Evolutionary conservation across 2,888 invertebrate species (phyloP), one percentile per base, ranked within the genome.

Genomic region (Dioctria rufipes): DNA sequence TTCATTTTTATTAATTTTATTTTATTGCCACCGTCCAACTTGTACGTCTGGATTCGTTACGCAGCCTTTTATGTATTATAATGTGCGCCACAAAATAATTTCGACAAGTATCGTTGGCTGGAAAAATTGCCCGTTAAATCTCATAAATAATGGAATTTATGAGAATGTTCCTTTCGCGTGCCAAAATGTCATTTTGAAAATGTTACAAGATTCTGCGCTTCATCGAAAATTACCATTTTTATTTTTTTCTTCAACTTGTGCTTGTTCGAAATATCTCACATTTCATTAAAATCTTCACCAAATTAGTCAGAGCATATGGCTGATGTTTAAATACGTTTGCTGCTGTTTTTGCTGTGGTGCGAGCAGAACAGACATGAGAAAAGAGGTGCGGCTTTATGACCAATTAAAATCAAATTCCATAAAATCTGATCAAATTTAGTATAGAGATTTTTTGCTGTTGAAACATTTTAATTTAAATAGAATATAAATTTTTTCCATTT

Each of bases 101-200:
- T 73, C 73, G 73, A 73, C 73, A 73, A 71, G 54, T 54, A 58
- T 54, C 73, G 39, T 58, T 42, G 13, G 8, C 9, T 58, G 11
- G 58, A 54, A 73, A 73, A 73, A 58, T 49, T 63, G 39, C 46
- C 3, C 63, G 13, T 37, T 37, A 66, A 78, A 66, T 54, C 66
- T 25, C 51, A 66, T 78, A 78, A 78, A 63, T 78, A 54, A 66
- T 54, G 49, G 66, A 78, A 78, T 78, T 78, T 78, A 78, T 66
- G 78, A 54, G 54, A 66, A 78, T 78, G 78, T 66, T 65, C 51
- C 66, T 66, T 49, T 78, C 78, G 78, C 78, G 78, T 78, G 78
- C 78, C 78, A 78, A 78, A 78, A 54, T 78, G 66, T 78, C 78
- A 66, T 78, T 78, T 78, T 66, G 49, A 78, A 63, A 54, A 40